phyloP scores from a whole-genome alignment of 2,797 vertebrate genomes.

The Oceanodroma leucorhoa region DNA sequence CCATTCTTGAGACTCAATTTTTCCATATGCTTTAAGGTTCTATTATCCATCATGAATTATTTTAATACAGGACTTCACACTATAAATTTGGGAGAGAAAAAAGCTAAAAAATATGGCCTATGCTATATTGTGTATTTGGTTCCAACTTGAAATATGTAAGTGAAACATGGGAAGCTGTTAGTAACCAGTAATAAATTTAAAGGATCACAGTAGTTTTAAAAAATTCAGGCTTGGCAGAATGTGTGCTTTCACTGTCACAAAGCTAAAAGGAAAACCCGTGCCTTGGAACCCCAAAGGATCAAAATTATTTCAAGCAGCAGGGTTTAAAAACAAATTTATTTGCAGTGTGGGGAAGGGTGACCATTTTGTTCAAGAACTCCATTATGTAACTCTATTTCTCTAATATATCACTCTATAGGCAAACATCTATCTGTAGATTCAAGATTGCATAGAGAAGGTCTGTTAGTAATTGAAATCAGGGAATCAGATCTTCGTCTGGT shows the following conservation, averaged over 20 bases:
- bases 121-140: background rate
- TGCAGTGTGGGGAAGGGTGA: background rate
- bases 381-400: background rate
- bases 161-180: background rate
- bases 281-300: background rate
- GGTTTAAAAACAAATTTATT: background rate
- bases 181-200: background rate
- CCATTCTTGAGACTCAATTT: constrained; percentile 38
- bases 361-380: background rate
- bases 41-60: constrained; percentile 21
- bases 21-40: background rate
- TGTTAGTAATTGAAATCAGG: background rate
- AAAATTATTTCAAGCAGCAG: background rate
- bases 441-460: background rate
- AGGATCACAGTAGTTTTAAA: background rate
- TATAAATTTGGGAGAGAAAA: constrained; percentile 3
- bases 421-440: background rate
- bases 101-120: background rate
- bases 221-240: background rate
- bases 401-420: background rate
- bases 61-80: background rate
- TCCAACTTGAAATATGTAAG: background rate
- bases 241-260: background rate
- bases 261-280: background rate
- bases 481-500: background rate